phyloP scores from a whole-genome alignment of 2,113 vertebrate genomes.

The Ariopsis seemanni region DNA sequence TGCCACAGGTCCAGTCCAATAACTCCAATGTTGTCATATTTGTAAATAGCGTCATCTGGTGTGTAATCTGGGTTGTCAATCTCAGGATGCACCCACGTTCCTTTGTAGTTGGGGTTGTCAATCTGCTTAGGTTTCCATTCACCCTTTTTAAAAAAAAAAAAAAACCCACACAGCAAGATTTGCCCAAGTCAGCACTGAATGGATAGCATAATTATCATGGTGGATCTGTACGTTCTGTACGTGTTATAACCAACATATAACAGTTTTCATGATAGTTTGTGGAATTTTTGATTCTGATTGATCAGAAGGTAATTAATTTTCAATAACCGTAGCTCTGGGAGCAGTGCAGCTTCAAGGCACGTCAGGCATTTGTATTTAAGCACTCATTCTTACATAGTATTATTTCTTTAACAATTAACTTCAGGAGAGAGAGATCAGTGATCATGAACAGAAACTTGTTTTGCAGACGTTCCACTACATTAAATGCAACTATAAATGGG shows the following conservation, averaged over 20 bases:
- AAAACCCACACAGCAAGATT: not conserved
- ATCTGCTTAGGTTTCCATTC: conserved; percentile 82
- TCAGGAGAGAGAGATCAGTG: too few species aligned
- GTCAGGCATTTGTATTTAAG: not conserved
- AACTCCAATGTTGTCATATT: conserved; percentile 77
- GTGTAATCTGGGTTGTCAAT: conserved; percentile 76
- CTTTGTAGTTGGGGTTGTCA: conserved; percentile 77
- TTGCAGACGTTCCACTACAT: not conserved
- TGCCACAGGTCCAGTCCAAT: conserved; percentile 88
- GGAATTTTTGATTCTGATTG: not conserved
- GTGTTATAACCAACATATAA: not conserved
- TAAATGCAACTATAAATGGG: not conserved
- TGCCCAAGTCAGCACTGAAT: not conserved
- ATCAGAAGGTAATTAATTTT: not conserved
- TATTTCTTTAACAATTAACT: not conserved
- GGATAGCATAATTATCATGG: not conserved
- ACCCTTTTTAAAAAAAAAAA: conserved; percentile 62
- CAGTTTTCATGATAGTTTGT: not conserved
- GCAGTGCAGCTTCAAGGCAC: not conserved
- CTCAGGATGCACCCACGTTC: conserved; percentile 81
- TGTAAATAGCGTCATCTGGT: conserved; percentile 71
- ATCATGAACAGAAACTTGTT: not conserved
- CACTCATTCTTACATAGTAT: not conserved
- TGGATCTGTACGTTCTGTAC: not conserved
- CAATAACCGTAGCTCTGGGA: not conserved